Evolutionary conservation across 1,140 invertebrate genomes (phyloP).

Genomic region (Cotesia typhae): DNA sequence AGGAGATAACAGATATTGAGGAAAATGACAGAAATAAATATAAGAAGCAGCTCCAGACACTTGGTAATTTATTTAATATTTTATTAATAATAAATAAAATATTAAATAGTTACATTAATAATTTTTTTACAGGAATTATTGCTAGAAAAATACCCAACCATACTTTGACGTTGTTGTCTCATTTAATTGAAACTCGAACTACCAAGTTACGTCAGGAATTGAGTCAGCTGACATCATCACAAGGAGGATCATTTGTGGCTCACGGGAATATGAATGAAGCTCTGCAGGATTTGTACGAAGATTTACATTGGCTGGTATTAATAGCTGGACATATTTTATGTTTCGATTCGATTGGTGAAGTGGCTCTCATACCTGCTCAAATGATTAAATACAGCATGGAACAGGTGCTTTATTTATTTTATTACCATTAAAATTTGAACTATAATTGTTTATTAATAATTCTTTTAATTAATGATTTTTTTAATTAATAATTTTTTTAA

Average conservation of each 20-base stretch:
- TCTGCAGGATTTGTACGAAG: slow-evolving; percentile 79
- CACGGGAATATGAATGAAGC: slow-evolving; percentile 34
- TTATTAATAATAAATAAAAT: too few species aligned
- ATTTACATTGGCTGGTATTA: slow-evolving; percentile 88
- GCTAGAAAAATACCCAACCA: slow-evolving; percentile 67
- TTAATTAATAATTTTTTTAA: too few species aligned
- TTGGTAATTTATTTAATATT: slow-evolving; percentile 63
- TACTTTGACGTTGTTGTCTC: slow-evolving; percentile 68
- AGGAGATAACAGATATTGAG: slow-evolving; percentile 75
- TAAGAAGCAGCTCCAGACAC: slow-evolving; percentile 74
- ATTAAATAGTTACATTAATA: too few species aligned
- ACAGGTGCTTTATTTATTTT: slow-evolving; percentile 52
- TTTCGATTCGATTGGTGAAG: slow-evolving; percentile 79
- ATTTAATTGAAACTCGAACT: slow-evolving; percentile 74
- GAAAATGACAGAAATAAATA: slow-evolving; percentile 76
- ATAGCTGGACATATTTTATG: slow-evolving; percentile 79
- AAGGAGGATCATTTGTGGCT: slow-evolving; percentile 62
- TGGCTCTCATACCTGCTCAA: slow-evolving; percentile 78
- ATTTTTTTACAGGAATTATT: slow-evolving; percentile 52
- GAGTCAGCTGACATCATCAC: slow-evolving; percentile 70
- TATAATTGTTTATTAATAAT: too few species aligned
- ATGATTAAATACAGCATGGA: slow-evolving; percentile 77
- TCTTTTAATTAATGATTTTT: too few species aligned
- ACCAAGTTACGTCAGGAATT: slow-evolving; percentile 71
- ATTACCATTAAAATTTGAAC: not conserved